These are phyloP conservation scores for Uria lomvia DNA, from an alignment of 2,113 vertebrate genomes.

Conservation along the genomic window DNA sequence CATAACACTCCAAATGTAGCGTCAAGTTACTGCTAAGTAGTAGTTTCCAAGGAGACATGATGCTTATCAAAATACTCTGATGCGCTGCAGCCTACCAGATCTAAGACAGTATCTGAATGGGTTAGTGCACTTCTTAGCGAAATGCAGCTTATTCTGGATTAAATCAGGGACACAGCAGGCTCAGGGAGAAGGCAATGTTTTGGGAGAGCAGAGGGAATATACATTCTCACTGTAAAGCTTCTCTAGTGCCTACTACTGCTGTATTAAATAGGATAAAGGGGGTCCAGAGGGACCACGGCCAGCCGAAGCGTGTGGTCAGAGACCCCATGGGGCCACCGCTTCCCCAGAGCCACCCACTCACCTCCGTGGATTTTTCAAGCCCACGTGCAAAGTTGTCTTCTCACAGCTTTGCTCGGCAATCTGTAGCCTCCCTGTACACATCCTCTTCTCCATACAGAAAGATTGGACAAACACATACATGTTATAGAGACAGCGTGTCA, in stretches of 20 bases:
- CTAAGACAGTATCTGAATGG: constrained; percentile 30
- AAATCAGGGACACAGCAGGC: neutral
- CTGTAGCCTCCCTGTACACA: too few species aligned
- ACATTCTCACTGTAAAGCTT: neutral
- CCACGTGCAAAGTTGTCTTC: neutral
- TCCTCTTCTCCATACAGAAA: neutral
- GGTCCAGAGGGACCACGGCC: neutral
- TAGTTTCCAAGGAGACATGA: constrained; percentile 64
- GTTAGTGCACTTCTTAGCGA: constrained; percentile 11
- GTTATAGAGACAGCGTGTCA: neutral
- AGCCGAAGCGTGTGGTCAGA: neutral
- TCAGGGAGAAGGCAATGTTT: neutral
- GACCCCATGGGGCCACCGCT: accelerated
- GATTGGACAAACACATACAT: neutral
- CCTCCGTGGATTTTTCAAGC: neutral
- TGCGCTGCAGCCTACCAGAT: constrained; percentile 11
- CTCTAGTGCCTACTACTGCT: neutral
- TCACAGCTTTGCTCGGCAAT: neutral
- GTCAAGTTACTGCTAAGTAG: constrained; percentile 50
- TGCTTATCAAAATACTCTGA: constrained; percentile 53
- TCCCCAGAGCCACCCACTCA: neutral
- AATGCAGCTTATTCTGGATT: neutral
- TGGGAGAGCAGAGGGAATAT: neutral
- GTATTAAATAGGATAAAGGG: neutral
- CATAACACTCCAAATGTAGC: constrained; percentile 51